A percentile compares a stretch with the other conserved stretches of the same genome.
These are phyloP conservation scores for Buathra laborator DNA, from an alignment of 2,888 invertebrate genomes.

Conservation along the genomic window DNA sequence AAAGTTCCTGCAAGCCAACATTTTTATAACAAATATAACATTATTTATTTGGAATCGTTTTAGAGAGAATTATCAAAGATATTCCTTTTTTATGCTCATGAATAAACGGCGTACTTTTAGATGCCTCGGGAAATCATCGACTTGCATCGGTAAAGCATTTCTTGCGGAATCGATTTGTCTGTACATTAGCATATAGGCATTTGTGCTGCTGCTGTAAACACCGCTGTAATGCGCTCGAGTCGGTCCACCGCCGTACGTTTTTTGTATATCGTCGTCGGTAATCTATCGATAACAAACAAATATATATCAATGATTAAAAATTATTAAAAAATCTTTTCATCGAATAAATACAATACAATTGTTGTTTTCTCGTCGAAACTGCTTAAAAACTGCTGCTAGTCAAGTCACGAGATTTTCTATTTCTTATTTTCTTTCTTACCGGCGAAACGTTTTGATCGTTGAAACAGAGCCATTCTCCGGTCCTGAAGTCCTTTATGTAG, in stretches of 20 bases:
- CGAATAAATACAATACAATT: neutral
- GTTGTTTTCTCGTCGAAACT: neutral
- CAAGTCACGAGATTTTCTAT: too few relatives aligned
- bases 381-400: too few relatives aligned
- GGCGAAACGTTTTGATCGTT: conserved; percentile 94
- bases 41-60: neutral
- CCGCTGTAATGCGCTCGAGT: conserved; percentile 90
- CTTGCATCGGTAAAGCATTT: conserved; percentile 88
- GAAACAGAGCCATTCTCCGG: conserved; percentile 93
- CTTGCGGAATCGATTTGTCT: conserved; percentile 89
- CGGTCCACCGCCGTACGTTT: conserved; percentile 92
- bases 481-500: conserved; percentile 93
- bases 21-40: neutral
- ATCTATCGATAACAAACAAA: conserved; percentile 85
- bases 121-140: conserved; percentile 91
- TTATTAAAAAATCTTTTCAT: neutral
- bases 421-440: too few relatives aligned
- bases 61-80: neutral
- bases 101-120: conserved; percentile 85
- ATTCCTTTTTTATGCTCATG: neutral
- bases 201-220: conserved; percentile 92
- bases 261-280: conserved; percentile 92
- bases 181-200: conserved; percentile 97
- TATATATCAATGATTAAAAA: conserved; percentile 25
- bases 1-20: conserved; percentile 84